Percentiles rank a stretch among this genome's conserved stretches.
Conservation (phyloP, 1,140 invertebrate species). For the Ceratosolen solmsi region DNA sequence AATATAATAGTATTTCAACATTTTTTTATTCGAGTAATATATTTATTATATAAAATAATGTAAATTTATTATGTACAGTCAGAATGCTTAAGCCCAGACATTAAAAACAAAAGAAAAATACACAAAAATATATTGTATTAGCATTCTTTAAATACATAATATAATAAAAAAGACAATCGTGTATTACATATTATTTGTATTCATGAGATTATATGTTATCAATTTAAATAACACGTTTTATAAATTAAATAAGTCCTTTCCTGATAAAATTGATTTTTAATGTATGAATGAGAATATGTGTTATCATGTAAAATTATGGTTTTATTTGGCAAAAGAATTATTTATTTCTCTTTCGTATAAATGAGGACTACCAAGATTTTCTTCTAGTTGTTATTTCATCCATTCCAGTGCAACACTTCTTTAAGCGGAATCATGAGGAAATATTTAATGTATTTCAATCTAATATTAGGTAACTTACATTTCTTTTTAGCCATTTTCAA, state of each 20-base stretch:
- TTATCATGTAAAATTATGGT: not conserved
- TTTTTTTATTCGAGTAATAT: no score
- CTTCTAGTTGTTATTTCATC: not conserved
- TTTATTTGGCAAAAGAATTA: not conserved
- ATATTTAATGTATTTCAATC: not conserved
- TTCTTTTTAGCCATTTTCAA: not conserved
- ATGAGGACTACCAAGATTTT: not conserved
- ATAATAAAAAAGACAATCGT: not conserved
- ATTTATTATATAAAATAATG: no score
- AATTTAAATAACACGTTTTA: not conserved
- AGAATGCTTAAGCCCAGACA: no score
- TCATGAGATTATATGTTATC: not conserved
- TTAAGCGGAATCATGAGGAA: not conserved
- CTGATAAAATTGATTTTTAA: not conserved
- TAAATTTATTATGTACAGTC: no score
- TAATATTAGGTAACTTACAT: not conserved
- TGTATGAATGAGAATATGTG: not conserved
- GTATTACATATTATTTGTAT: not conserved
- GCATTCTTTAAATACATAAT: not conserved
- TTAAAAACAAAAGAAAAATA: no score
- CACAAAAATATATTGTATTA: no score
- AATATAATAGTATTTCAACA: no score
- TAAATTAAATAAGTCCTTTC: not conserved
- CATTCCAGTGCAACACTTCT: not conserved
- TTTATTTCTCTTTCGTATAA: not conserved